Percentiles rank a stretch among this genome's conserved stretches.
phyloP scores from a whole-genome alignment of 2,797 vertebrate species.

The Poeciliopsis paucimaculata region DNA sequence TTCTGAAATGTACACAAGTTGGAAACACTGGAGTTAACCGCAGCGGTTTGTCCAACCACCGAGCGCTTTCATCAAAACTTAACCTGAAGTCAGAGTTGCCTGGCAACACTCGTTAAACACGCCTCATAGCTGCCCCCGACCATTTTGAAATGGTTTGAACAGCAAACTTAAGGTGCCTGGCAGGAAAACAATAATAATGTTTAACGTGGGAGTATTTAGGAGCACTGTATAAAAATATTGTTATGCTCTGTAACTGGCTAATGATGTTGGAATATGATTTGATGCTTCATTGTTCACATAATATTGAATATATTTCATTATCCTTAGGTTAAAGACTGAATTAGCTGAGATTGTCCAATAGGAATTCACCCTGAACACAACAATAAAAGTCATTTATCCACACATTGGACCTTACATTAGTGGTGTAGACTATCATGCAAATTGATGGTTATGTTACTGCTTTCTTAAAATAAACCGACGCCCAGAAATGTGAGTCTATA shows the following conservation, averaged over 20 bases:
- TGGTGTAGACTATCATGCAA: background rate
- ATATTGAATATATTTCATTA: background rate
- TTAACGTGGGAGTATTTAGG: background rate
- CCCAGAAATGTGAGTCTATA: background rate
- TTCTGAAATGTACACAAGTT: background rate
- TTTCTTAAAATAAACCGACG: background rate
- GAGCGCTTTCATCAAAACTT: background rate
- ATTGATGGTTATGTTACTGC: background rate
- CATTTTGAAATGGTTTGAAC: background rate
- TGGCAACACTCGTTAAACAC: background rate
- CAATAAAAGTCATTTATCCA: too few relatives aligned
- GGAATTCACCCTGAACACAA: too few relatives aligned
- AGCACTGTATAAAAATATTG: background rate
- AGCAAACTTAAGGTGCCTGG: background rate
- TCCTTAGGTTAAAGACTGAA: too few relatives aligned
- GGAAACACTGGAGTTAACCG: background rate
- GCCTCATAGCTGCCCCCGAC: background rate
- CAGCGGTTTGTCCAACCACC: background rate
- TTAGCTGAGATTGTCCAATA: too few relatives aligned
- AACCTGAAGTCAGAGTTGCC: background rate
- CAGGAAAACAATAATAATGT: background rate
- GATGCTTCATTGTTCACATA: background rate
- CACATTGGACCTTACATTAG: background rate
- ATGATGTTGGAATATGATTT: background rate
- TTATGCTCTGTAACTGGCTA: background rate